Evolutionary conservation across 2,113 vertebrate species (phyloP).

Genomic region (Lepus timidus): DNA sequence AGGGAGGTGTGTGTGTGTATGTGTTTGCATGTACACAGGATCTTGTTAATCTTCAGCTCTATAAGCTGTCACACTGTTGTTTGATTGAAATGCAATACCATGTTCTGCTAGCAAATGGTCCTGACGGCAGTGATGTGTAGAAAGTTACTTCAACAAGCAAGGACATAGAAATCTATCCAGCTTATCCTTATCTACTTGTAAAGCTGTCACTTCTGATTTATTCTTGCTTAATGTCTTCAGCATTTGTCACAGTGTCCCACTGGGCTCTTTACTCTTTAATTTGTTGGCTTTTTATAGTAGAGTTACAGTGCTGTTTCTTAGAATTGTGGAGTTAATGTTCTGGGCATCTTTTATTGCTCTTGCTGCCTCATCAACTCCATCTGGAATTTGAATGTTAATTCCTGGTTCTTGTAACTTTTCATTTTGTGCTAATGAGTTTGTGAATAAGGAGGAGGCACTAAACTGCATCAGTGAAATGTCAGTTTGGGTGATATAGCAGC

Average conservation of each 20-base stretch:
- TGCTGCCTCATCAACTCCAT: not conserved
- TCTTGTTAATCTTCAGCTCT: constrained; percentile 29
- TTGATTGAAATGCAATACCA: constrained; percentile 33
- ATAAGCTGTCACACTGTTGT: not conserved
- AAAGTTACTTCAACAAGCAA: constrained; percentile 51
- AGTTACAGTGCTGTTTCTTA: constrained; percentile 62
- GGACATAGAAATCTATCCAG: constrained; percentile 65
- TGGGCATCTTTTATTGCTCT: not conserved
- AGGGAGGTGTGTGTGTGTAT: not conserved
- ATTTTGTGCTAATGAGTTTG: not conserved
- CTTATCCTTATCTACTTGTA: not conserved
- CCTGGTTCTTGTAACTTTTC: not conserved
- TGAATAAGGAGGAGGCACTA: not conserved
- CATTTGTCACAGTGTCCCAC: constrained; percentile 67
- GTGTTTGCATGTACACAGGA: not conserved
- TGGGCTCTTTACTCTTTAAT: constrained; percentile 72
- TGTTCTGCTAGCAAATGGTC: constrained; percentile 21
- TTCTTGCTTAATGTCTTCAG: constrained; percentile 22
- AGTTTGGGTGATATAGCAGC: not conserved
- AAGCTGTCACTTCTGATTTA: constrained; percentile 68
- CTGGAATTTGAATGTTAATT: constrained; percentile 23
- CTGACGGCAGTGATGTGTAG: constrained; percentile 20
- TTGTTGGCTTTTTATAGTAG: constrained; percentile 69
- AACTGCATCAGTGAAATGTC: not conserved
- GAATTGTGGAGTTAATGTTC: not conserved